Conservation (phyloP, 2,888 invertebrate genomes). For the Allygus modestus region DNA sequence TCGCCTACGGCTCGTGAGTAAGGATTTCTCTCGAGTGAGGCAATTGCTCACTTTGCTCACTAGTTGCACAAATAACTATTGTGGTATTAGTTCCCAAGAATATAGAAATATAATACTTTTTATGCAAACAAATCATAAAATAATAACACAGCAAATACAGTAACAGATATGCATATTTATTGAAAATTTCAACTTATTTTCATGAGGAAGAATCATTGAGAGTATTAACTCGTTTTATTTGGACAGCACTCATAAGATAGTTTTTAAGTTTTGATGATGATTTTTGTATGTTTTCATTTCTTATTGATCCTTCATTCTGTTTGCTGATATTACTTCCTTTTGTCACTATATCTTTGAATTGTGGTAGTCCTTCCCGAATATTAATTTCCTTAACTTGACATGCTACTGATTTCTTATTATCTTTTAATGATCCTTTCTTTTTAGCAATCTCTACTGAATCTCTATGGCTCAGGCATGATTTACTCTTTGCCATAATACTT, state of each 20-base stretch:
- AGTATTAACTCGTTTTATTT: neutral
- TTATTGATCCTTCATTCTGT: neutral
- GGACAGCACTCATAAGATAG: conserved; percentile 1
- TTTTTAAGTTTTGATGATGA: neutral
- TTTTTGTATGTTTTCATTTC: neutral
- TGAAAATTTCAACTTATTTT: neutral
- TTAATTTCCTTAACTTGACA: conserved; percentile 1
- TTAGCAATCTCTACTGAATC: conserved; percentile 37
- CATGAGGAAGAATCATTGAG: neutral
- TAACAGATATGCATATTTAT: neutral
- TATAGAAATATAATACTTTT: no score
- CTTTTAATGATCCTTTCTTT: neutral
- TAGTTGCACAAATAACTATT: no score
- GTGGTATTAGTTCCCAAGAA: no score
- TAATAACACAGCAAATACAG: neutral
- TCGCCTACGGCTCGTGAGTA: no score
- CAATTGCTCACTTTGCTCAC: no score
- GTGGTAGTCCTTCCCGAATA: neutral
- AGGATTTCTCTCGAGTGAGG: no score
- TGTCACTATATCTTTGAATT: neutral
- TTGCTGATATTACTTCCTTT: conserved; percentile 3
- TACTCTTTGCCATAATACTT: neutral
- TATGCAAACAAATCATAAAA: neutral
- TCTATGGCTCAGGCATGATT: neutral
- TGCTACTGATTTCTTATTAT: neutral